These are phyloP conservation scores for Cromileptes altivelis DNA, from an alignment of 2,113 vertebrate species.

Conservation along the genomic window DNA sequence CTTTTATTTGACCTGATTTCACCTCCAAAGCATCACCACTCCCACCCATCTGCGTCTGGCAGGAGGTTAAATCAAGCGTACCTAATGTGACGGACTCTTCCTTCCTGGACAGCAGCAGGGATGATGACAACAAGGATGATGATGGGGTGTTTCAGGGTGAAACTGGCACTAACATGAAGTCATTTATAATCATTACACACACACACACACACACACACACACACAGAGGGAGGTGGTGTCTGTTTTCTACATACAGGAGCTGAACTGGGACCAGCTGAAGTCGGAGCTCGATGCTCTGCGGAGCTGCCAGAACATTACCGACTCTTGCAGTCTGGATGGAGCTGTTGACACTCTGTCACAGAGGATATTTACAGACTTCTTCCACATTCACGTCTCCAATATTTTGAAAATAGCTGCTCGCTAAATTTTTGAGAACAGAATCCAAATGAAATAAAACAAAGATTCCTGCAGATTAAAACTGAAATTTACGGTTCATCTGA, in stretches of 20 bases:
- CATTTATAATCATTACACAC: conserved; percentile 34
- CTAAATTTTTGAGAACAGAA: neutral
- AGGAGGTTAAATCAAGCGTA: neutral
- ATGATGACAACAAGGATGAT: conserved; percentile 3
- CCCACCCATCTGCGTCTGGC: neutral
- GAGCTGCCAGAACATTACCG: conserved; percentile 12
- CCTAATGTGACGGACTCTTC: neutral
- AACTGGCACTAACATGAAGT: conserved; percentile 12
- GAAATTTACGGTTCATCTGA: neutral
- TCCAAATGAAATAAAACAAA: conserved; percentile 13
- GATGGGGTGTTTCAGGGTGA: conserved; percentile 32
- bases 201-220: neutral
- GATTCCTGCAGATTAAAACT: neutral
- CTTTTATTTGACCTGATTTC: neutral
- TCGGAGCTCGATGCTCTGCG: too few species aligned
- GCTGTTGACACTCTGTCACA: neutral
- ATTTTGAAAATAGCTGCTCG: neutral
- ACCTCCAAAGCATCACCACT: neutral
- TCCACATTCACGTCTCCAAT: neutral
- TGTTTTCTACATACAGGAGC: conserved; percentile 45
- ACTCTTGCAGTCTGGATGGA: neutral
- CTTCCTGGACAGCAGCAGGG: conserved; percentile 6
- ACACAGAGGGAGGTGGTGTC: neutral
- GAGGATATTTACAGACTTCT: conserved; percentile 20
- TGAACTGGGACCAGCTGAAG: neutral